These are phyloP conservation scores for Nibea coibor DNA, from an alignment of 2,113 vertebrate genomes.

Conservation along the genomic window DNA sequence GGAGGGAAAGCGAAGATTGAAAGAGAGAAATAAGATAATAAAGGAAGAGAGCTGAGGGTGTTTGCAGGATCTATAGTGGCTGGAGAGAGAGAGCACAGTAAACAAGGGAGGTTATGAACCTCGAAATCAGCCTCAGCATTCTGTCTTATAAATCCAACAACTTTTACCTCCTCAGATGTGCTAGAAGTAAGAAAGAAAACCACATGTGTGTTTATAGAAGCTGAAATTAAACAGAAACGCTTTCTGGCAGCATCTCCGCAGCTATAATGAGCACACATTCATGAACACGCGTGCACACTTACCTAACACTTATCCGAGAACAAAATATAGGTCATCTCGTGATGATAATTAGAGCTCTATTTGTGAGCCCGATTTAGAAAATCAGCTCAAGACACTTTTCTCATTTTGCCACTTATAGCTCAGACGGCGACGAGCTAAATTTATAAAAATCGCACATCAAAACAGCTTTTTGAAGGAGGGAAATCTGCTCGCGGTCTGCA, in stretches of 20 bases:
- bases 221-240: background rate
- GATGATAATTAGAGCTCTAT: constrained; percentile 59
- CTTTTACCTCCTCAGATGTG: background rate
- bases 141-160: background rate
- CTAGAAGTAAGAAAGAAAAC: too few relatives aligned
- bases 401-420: background rate
- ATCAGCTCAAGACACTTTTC: constrained; percentile 21
- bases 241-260: background rate
- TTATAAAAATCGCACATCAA: background rate
- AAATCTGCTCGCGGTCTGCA: background rate
- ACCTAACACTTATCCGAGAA: constrained; percentile 21
- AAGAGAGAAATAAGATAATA: background rate
- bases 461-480: background rate
- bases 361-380: constrained; percentile 47
- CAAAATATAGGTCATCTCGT: constrained; percentile 61
- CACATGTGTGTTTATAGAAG: background rate
- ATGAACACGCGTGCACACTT: background rate
- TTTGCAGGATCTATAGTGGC: background rate
- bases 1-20: background rate
- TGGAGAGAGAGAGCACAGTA: background rate
- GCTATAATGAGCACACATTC: constrained; percentile 12
- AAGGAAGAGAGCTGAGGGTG: background rate
- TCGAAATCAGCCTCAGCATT: background rate
- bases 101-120: background rate
- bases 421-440: background rate